phyloP scores from a whole-genome alignment of 30 jellyfish, hydroid and myxozoan species.

The Cassiopea andromeda region DNA sequence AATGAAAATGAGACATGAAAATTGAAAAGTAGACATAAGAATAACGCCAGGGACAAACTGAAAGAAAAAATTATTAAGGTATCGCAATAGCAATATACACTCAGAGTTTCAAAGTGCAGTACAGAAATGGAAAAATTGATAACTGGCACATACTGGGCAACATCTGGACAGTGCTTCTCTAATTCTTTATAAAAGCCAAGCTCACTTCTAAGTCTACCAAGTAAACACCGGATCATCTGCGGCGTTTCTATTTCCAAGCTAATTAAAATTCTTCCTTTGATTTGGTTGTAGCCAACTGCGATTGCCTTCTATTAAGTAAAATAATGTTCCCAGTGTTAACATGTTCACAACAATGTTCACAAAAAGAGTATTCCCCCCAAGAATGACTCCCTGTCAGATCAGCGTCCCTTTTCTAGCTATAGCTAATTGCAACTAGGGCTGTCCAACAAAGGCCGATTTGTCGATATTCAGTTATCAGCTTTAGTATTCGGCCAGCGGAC shows the following conservation, averaged over 20 bases:
- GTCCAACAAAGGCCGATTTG: no score
- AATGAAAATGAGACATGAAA: no score
- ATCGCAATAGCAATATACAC: no score
- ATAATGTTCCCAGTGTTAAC: background rate
- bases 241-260: constrained; percentile 18
- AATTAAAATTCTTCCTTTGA: constrained; percentile 36
- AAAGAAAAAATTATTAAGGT: no score
- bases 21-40: no score
- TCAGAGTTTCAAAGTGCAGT: background rate
- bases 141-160: constrained; percentile 9
- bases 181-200: constrained; percentile 46
- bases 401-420: no score
- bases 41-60: no score
- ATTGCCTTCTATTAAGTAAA: constrained; percentile 18
- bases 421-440: no score
- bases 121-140: background rate
- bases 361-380: no score
- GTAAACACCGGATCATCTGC: constrained; percentile 5
- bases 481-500: no score
- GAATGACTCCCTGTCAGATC: no score
- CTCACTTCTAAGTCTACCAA: constrained; percentile 23
- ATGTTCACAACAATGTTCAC: background rate
- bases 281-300: constrained; percentile 19
- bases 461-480: no score
- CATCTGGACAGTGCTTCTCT: constrained; percentile 43